A percentile compares a stretch with the other conserved stretches of the same genome.
These are phyloP conservation scores for Drepana falcataria DNA, from an alignment of 2,888 invertebrate genomes.

Conservation along the genomic window DNA sequence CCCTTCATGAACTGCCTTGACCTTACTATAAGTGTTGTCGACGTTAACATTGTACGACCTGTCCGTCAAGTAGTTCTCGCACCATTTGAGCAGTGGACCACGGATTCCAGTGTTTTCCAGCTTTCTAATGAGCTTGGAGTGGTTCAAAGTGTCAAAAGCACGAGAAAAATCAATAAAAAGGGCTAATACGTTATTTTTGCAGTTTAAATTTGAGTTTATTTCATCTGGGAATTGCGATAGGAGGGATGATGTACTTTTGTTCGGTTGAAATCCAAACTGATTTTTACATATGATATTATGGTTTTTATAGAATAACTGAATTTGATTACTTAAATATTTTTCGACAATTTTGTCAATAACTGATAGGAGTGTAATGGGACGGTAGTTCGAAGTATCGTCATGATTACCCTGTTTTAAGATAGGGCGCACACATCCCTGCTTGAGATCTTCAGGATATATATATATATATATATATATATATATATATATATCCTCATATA, in stretches of 20 bases:
- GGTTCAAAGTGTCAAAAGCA: slow-evolving; percentile 17
- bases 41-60: slow-evolving; percentile 8
- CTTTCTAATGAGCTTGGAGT: slow-evolving; percentile 8
- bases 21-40: slow-evolving; percentile 5
- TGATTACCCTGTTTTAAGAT: slow-evolving; percentile 12
- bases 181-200: slow-evolving; percentile 9
- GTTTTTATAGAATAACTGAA: slow-evolving; percentile 9
- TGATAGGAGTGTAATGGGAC: slow-evolving; percentile 16
- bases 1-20: slow-evolving; percentile 6
- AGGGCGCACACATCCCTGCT: slow-evolving; percentile 14
- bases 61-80: slow-evolving; percentile 7
- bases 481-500: too few relatives aligned
- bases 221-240: slow-evolving; percentile 15
- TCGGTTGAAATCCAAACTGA: slow-evolving; percentile 3
- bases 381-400: slow-evolving; percentile 10
- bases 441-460: slow-evolving; percentile 15
- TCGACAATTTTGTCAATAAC: slow-evolving; percentile 18
- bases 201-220: slow-evolving; percentile 8
- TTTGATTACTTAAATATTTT: slow-evolving; percentile 9
- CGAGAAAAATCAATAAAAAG: slow-evolving; percentile 11
- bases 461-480: too few relatives aligned
- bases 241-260: slow-evolving; percentile 4
- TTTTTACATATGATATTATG: slow-evolving; percentile 5
- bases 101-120: slow-evolving; percentile 9
- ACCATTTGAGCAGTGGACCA: slow-evolving; percentile 6